Conservation (phyloP, 2,113 vertebrate genomes). For the Lutjanus erythropterus region DNA sequence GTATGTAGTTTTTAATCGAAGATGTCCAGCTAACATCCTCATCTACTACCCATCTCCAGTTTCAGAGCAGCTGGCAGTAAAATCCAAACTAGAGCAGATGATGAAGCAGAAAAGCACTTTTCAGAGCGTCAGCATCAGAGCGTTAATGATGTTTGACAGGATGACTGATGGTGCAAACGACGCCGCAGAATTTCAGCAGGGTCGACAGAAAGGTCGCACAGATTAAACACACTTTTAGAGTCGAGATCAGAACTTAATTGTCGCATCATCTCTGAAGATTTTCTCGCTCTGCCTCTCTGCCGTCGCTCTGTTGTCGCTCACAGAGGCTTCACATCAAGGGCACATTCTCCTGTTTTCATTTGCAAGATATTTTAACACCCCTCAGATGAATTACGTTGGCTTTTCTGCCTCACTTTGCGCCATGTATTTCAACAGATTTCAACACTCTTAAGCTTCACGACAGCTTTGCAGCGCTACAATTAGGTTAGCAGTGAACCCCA, state of each 20-base stretch:
- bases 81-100: not conserved
- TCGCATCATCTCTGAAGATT: not conserved
- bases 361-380: conserved; percentile 31
- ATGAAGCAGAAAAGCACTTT: conserved; percentile 17
- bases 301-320: conserved; percentile 12
- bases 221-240: not conserved
- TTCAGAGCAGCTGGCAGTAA: not conserved
- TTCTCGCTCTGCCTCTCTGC: not conserved
- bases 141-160: conserved; percentile 9
- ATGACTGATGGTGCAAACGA: conserved; percentile 17
- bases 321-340: conserved; percentile 10
- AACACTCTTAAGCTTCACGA: conserved; percentile 45
- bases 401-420: conserved; percentile 37
- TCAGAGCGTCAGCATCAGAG: conserved; percentile 8
- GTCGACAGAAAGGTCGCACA: conserved; percentile 14
- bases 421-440: conserved; percentile 62
- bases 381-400: conserved; percentile 32
- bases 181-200: conserved; percentile 8
- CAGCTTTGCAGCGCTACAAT: conserved; percentile 42
- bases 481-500: conserved; percentile 47
- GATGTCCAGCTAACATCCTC: not conserved
- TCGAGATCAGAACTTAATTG: not conserved
- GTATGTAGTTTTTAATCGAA: too few relatives aligned
- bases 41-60: not conserved
- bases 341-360: conserved; percentile 32